Evolutionary conservation across 1,140 invertebrate genomes (phyloP).

Genomic region (Sinonovacula constricta): DNA sequence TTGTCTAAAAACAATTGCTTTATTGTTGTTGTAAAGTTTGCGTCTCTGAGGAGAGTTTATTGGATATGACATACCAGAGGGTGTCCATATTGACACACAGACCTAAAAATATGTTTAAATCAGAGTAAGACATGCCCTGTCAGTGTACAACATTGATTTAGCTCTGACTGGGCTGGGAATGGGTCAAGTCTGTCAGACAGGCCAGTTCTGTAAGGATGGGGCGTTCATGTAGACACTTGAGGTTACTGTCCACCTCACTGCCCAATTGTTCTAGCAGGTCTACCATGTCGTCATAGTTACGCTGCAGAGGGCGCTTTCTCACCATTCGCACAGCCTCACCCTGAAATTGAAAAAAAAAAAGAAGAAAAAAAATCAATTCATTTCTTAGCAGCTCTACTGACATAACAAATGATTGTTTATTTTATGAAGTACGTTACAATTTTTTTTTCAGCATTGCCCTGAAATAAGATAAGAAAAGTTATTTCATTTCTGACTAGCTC

Average conservation of each 20-base stretch:
- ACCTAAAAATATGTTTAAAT: too few relatives aligned
- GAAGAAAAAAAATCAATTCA: too few relatives aligned
- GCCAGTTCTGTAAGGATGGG: slow-evolving; percentile 26
- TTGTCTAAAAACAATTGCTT: too few relatives aligned
- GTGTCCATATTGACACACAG: too few relatives aligned
- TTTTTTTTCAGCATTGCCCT: neutral
- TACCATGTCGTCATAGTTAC: slow-evolving; percentile 35
- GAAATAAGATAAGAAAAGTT: neutral
- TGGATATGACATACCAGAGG: too few relatives aligned
- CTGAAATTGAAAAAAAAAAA: slow-evolving; percentile 31
- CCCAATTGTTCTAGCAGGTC: slow-evolving; percentile 42
- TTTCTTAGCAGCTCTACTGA: neutral
- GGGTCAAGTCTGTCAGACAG: slow-evolving; percentile 4
- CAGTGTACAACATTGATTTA: too few relatives aligned
- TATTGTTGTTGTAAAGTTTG: too few relatives aligned
- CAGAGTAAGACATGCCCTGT: too few relatives aligned
- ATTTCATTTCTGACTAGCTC: neutral
- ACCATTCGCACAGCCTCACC: slow-evolving; percentile 56
- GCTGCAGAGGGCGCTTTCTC: slow-evolving; percentile 34
- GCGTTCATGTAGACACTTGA: slow-evolving; percentile 53
- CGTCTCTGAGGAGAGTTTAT: too few relatives aligned
- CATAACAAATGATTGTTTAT: neutral
- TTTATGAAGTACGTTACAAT: neutral
- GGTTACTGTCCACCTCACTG: slow-evolving; percentile 4
- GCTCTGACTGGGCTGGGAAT: neutral